A percentile compares a stretch with the other conserved stretches of the same genome.
These are phyloP conservation scores for Hippocampus mohnikei DNA, from an alignment of 2,113 vertebrate species.

Conservation along the genomic window DNA sequence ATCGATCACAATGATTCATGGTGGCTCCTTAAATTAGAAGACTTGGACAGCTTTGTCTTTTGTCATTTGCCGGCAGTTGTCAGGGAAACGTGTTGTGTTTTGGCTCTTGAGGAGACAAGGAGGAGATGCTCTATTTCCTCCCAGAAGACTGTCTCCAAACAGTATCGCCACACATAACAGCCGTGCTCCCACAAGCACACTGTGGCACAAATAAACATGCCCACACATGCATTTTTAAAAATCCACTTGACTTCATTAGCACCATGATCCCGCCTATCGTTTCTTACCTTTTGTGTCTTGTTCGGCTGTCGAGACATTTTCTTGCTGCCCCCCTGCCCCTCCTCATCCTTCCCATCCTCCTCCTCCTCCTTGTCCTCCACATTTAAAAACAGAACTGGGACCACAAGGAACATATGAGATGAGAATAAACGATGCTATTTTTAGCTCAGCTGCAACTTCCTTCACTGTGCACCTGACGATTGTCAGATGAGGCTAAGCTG, in stretches of 20 bases:
- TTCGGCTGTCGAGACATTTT: constrained; percentile 20
- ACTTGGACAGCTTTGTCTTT: constrained; percentile 28
- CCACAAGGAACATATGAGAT: constrained; percentile 52
- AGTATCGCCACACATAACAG: constrained; percentile 46
- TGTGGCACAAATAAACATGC: constrained; percentile 54
- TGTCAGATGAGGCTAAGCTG: constrained; percentile 21
- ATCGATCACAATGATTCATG: constrained; percentile 34
- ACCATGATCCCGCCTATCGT: not conserved
- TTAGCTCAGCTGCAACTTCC: constrained; percentile 46
- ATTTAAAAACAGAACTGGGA: constrained; percentile 52
- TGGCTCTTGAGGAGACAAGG: constrained; percentile 46
- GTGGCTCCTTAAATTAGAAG: constrained; percentile 14
- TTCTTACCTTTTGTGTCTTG: constrained; percentile 6
- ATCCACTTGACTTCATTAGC: constrained; percentile 15
- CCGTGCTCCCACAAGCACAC: constrained; percentile 32
- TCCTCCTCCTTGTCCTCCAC: constrained; percentile 42
- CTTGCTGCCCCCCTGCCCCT: constrained; percentile 18
- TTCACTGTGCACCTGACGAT: constrained; percentile 22
- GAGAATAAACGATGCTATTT: constrained; percentile 62
- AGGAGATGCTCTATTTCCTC: constrained; percentile 55
- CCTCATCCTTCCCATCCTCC: constrained; percentile 27
- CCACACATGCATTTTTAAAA: constrained; percentile 34
- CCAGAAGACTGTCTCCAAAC: constrained; percentile 32
- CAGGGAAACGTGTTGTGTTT: constrained; percentile 58
- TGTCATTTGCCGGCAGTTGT: constrained; percentile 35